Base-by-base conservation (phyloP, 2,888 invertebrate genomes). In the Pristionchus mayeri region DNA sequence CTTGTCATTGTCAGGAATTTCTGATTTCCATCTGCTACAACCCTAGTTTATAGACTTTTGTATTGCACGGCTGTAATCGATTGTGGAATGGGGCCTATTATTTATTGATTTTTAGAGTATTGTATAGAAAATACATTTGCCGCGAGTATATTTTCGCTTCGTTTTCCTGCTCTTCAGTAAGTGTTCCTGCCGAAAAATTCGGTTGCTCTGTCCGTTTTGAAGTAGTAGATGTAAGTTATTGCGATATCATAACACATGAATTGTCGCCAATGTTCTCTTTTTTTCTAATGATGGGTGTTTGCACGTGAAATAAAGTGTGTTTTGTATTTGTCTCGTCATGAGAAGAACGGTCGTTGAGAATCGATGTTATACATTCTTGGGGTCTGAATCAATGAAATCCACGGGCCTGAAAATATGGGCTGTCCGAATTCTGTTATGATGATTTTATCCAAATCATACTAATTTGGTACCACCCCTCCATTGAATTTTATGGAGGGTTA, bases 231-330 rank as follows among this genome's bases (percentile, higher is more conserved):
- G 37, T 67, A 67, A 67, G 67, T 67, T 67, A 67, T 67, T 67
- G 67, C 40, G 67, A 67, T 67, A 67, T 67, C 37, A 37, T 67
- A 67, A 67, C 37, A 34, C 67, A 67, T 37, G 30, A 67, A 37
- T 37, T 54, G 54, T 54, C 21, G 4, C 67, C 13, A 37, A 9
- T 67, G 67, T 67, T 67, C 67, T 67, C 67, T 67, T 67, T 37
- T 63, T 63, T 67, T 27, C 67, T 67, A 67, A 37, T 67, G 30
- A 76, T 76, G 76, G 76, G 76, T 76, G 44, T 76, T 48, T 76
- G 44, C 37, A 76, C 18, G 27, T 30, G 76, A 76, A 67, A 67
- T 67, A 67, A 67, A 67, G 67, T 67, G 21, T 67, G 37, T 67
- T 67, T 67, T 67, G 67, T 67, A 67, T 21, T 6, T 2, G 2